phyloP scores from a whole-genome alignment of 2,113 vertebrate species.

The Tonatia bakeri region DNA sequence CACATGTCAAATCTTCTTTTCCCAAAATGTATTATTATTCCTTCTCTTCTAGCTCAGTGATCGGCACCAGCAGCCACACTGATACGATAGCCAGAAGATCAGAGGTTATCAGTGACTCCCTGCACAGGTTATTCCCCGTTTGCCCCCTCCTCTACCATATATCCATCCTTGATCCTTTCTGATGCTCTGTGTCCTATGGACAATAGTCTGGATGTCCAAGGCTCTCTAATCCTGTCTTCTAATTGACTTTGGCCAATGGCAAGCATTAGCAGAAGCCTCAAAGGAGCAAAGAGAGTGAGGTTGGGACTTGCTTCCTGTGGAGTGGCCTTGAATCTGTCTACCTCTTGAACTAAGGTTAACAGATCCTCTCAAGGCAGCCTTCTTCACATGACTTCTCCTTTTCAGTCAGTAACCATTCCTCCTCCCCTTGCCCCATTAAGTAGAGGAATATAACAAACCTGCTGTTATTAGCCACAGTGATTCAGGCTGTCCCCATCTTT shows the following conservation, averaged over 20 bases:
- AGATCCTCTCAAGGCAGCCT: not conserved
- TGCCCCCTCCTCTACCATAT: too few species aligned
- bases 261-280: not conserved
- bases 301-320: not conserved
- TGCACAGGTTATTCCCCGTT: not conserved
- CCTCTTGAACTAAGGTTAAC: not conserved
- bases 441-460: not conserved
- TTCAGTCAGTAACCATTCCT: not conserved
- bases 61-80: not conserved
- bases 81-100: not conserved
- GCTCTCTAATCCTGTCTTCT: not conserved
- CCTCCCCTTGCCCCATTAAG: not conserved
- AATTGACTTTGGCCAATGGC: not conserved
- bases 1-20: not conserved
- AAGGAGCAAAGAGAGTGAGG: not conserved
- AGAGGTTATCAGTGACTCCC: not conserved
- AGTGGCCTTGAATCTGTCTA: not conserved
- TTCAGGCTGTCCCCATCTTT: not conserved
- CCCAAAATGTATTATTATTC: not conserved
- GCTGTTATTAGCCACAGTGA: not conserved
- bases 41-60: not conserved
- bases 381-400: not conserved
- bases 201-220: not conserved
- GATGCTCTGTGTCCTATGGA: not conserved
- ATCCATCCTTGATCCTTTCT: not conserved